phyloP scores from a whole-genome alignment of 2,797 vertebrate genomes.

The Danio albolineatus region DNA sequence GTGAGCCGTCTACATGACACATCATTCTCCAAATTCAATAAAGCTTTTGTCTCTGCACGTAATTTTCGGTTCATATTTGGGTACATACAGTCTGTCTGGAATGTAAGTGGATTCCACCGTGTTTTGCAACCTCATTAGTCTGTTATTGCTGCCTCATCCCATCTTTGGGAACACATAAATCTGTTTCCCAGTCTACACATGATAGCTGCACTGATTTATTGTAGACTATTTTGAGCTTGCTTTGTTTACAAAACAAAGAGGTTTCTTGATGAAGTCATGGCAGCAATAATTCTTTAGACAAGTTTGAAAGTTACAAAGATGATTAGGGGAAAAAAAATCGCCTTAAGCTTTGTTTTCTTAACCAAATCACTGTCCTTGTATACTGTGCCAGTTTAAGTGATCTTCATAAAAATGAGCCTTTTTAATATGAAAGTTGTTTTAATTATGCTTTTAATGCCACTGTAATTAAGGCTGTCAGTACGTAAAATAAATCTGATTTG shows the following conservation, averaged over 20 bases:
- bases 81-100: not conserved
- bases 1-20: not conserved
- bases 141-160: constrained; percentile 42
- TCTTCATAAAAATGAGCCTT: not conserved
- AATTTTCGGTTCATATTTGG: not conserved
- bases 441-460: not conserved
- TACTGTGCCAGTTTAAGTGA: not conserved
- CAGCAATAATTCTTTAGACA: constrained; percentile 11
- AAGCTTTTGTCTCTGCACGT: not conserved
- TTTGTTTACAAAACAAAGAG: constrained; percentile 18
- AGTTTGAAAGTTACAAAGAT: not conserved
- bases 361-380: too few relatives aligned
- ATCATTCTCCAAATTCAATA: not conserved
- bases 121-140: constrained; percentile 36
- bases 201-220: constrained; percentile 23
- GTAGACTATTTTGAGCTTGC: constrained; percentile 6
- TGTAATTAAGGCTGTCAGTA: not conserved
- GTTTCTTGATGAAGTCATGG: constrained; percentile 12
- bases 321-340: not conserved
- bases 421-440: not conserved
- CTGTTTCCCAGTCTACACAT: not conserved
- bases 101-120: constrained; percentile 34
- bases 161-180: not conserved
- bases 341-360: too few relatives aligned
- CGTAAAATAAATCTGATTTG: too few relatives aligned